Percentiles rank a stretch among this genome's conserved stretches.
Evolutionary conservation across 2,888 invertebrate genomes (phyloP).

Genomic region (Nemapogon koenigi): DNA sequence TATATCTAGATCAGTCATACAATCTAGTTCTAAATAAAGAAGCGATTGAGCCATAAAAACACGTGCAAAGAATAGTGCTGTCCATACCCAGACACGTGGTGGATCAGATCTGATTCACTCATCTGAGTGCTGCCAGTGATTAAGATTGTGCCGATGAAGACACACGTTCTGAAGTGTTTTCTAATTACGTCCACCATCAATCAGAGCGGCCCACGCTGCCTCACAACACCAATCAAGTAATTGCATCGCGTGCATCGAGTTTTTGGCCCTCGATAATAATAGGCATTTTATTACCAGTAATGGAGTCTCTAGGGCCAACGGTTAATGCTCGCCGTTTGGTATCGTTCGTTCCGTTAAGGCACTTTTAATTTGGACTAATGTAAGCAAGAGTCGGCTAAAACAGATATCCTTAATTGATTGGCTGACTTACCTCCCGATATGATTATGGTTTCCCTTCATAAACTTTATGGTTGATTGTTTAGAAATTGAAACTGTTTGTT

Average conservation of each 20-base stretch:
- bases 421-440: neutral
- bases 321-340: conserved; percentile 48
- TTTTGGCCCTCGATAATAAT: conserved; percentile 65
- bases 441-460: neutral
- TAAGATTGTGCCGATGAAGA: conserved; percentile 60
- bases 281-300: conserved; percentile 64
- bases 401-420: conserved; percentile 8
- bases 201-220: conserved; percentile 42
- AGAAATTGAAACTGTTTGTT: too few species aligned
- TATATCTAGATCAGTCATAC: too few species aligned
- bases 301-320: conserved; percentile 61
- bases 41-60: too few species aligned
- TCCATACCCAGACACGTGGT: too few species aligned
- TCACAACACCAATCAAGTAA: conserved; percentile 56
- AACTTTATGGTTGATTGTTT: too few species aligned
- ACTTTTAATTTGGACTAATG: conserved; percentile 58
- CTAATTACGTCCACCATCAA: conserved; percentile 63
- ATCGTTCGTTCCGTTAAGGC: conserved; percentile 26
- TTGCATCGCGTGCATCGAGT: conserved; percentile 65
- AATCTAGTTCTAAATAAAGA: too few species aligned
- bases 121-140: conserved; percentile 57
- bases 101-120: conserved; percentile 39
- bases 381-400: conserved; percentile 29
- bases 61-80: too few species aligned
- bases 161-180: conserved; percentile 61